Percentiles rank a stretch among this genome's conserved stretches.
These are phyloP conservation scores for Centroberyx gerrardi DNA, from an alignment of 2,797 vertebrate genomes.

Conservation along the genomic window DNA sequence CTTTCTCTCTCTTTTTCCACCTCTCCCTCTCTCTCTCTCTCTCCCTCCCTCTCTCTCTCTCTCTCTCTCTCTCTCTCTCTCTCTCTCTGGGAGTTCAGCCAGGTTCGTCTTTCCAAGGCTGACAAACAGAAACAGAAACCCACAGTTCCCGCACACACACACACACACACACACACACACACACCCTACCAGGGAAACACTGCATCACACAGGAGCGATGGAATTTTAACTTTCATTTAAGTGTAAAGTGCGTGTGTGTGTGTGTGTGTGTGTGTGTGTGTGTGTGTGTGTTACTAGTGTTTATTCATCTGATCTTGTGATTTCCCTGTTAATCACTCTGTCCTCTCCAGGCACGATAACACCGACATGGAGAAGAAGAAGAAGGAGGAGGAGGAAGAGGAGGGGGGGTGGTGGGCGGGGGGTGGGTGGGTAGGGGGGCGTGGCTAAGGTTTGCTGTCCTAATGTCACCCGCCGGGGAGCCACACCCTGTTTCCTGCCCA, in stretches of 20 bases:
- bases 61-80: not conserved
- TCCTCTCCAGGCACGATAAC: slow-evolving; percentile 28
- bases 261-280: slow-evolving; percentile 1
- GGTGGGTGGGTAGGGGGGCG: slow-evolving; percentile 29
- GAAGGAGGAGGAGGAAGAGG: slow-evolving; percentile 15
- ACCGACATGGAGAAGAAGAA: not conserved
- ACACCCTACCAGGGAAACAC: slow-evolving; percentile 40
- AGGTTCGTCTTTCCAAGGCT: slow-evolving; percentile 26
- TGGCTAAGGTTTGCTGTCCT: slow-evolving; percentile 12
- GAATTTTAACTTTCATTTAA: slow-evolving; percentile 41
- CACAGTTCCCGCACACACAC: slow-evolving; percentile 24
- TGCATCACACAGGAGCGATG: not conserved
- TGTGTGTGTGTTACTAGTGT: slow-evolving; percentile 10
- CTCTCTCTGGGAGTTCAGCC: slow-evolving; percentile 31
- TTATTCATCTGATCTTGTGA: slow-evolving; percentile 28
- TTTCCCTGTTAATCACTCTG: slow-evolving; percentile 38
- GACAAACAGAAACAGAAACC: slow-evolving; percentile 57
- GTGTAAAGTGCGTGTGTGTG: slow-evolving; percentile 1
- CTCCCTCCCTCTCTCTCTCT: not conserved
- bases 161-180: slow-evolving; percentile 15
- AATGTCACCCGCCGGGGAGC: slow-evolving; percentile 20
- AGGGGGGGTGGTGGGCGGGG: not conserved
- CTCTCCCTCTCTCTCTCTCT: not conserved
- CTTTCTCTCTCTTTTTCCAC: slow-evolving; percentile 1
- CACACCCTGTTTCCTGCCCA: slow-evolving; percentile 65